A percentile compares a stretch with the other conserved stretches of the same genome.
Conservation (phyloP, 2,888 invertebrate species). For the Amiota communis region DNA sequence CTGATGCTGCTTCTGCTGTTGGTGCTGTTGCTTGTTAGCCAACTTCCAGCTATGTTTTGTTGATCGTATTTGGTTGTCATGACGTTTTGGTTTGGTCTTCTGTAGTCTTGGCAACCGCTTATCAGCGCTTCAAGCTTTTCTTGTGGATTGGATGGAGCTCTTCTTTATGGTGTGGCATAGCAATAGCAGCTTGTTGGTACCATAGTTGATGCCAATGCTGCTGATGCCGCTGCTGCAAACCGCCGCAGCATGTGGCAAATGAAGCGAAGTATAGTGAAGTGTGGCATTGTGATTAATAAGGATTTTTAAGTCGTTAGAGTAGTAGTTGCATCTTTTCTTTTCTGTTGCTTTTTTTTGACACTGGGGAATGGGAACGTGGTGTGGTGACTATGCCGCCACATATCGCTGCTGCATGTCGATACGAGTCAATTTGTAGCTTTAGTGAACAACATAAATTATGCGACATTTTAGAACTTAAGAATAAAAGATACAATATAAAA, state of each 20-base stretch:
- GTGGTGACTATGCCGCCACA: neutral
- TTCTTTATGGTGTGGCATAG: neutral
- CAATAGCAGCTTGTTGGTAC: neutral
- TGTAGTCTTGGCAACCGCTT: conserved; percentile 43
- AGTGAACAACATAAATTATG: conserved; percentile 27
- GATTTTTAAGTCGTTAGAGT: conserved; percentile 64
- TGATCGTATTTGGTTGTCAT: conserved; percentile 8
- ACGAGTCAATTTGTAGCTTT: conserved; percentile 26
- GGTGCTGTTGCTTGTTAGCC: conserved; percentile 48
- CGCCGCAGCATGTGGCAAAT: conserved; percentile 3
- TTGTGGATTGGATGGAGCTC: neutral
- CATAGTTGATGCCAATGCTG: neutral
- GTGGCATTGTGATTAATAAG: conserved; percentile 63
- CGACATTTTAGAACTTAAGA: neutral
- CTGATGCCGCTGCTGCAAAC: conserved; percentile 35
- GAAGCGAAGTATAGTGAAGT: conserved; percentile 25
- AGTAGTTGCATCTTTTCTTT: neutral
- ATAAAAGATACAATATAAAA: no score
- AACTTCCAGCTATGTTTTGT: conserved; percentile 26
- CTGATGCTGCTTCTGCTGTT: conserved; percentile 5
- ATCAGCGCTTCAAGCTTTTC: neutral
- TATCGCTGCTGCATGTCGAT: neutral
- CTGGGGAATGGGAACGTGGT: neutral
- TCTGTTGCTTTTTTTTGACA: neutral
- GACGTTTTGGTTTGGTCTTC: conserved; percentile 47